A percentile compares a stretch with the other conserved stretches of the same genome.
phyloP scores from a whole-genome alignment of 2,113 vertebrate genomes.

The Mandrillus leucophaeus region DNA sequence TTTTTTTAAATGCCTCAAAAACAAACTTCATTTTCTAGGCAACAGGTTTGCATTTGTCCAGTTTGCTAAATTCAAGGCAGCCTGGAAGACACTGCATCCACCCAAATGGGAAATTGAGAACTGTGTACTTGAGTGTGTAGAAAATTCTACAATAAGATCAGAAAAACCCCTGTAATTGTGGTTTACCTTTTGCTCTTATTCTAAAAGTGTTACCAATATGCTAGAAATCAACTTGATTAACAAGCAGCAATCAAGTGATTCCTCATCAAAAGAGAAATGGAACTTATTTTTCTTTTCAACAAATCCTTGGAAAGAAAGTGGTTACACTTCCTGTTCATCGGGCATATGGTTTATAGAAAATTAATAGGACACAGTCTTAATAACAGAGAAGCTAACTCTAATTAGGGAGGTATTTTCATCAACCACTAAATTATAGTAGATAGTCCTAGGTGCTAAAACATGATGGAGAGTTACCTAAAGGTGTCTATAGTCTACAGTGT shows the following conservation, averaged over 20 bases:
- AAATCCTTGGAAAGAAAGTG: not conserved
- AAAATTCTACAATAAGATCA: constrained; percentile 64
- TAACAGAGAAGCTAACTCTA: not conserved
- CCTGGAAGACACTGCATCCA: constrained; percentile 31
- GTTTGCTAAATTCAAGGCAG: constrained; percentile 44
- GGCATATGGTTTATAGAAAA: not conserved
- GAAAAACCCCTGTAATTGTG: constrained; percentile 16
- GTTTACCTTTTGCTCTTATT: constrained; percentile 16
- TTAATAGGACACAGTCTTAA: not conserved
- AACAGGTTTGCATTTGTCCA: constrained; percentile 13
- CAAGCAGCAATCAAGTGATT: not conserved
- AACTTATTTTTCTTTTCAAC: not conserved
- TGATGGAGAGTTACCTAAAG: not conserved
- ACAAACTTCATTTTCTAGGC: constrained; percentile 44
- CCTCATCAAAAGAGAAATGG: not conserved
- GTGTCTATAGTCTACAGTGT: not conserved
- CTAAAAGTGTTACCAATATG: not conserved
- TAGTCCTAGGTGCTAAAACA: not conserved
- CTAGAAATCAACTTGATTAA: constrained; percentile 48
- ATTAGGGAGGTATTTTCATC: not conserved
- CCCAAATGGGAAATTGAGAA: constrained; percentile 70
- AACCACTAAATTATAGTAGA: not conserved
- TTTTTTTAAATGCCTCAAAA: constrained; percentile 20
- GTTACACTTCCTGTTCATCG: not conserved
- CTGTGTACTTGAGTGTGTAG: constrained; percentile 42